Base-by-base conservation (phyloP, 2,888 invertebrate genomes). In the Oxytorus armatus region DNA sequence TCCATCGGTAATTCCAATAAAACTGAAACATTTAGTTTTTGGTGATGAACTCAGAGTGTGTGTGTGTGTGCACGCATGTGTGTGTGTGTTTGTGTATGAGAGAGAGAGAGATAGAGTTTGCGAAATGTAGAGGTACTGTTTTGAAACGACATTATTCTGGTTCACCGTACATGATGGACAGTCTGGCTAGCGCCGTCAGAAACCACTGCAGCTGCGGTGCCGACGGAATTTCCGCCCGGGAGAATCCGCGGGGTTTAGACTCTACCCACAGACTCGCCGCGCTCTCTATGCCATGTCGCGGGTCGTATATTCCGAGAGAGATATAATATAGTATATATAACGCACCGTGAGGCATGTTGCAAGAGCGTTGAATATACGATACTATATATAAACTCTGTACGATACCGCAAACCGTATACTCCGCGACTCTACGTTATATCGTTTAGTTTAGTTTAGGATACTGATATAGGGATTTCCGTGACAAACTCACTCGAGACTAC, bases 131-230 rank as follows among this genome's bases (percentile, higher is more conserved):
- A 69, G 69, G 51, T 68, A 79, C 74, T 79, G 74, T 79, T 79
- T 74, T 74, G 79, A 79, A 79, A 74, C 74, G 79, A 57, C 74
- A 74, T 79, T 79, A 79, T 79, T 79, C 79, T 79, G 79, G 74
- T 74, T 79, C 74, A 72, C 77, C 77, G 73, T 77, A 77, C 77
- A 79, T 79, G 79, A 79, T 79, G 79, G 79, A 79, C 79, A 79
- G 79, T 57, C 74, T 69, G 74, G 74, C 79, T 63, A 74, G 79
- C 74, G 63, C 74, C 68, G 74, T 79, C 79, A 79, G 79, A 74
- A 74, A 79, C 74, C 79, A 79, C 79, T 79, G 79, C 79, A 69
- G 79, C 74, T 79, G 79, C 69, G 79, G 79, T 74, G 63, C 79
- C 63, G 79, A 74, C 74, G 79, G 79, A 79, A 79, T 79, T 79